phyloP scores from a whole-genome alignment of 2,888 invertebrate genomes.

The Trichogramma evanescens region DNA sequence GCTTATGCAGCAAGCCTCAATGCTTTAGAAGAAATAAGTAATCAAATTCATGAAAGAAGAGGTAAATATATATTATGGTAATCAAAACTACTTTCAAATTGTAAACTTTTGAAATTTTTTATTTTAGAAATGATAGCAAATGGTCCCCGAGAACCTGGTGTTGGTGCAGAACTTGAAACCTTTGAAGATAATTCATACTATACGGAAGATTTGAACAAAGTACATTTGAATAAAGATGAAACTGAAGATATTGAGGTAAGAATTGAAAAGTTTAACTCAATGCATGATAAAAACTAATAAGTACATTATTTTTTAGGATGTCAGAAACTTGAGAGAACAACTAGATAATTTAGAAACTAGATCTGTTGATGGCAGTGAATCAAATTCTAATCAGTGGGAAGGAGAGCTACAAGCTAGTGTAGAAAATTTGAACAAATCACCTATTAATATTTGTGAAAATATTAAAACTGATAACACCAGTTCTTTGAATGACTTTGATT shows the following conservation, averaged over 20 bases:
- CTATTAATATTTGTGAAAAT: constrained; percentile 22
- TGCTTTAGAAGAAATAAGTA: constrained; percentile 82
- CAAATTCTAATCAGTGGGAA: constrained; percentile 67
- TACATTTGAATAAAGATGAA: constrained; percentile 25
- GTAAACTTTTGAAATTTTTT: neutral
- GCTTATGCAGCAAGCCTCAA: constrained; percentile 77
- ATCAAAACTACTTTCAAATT: neutral
- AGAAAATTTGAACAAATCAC: constrained; percentile 63
- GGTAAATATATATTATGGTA: constrained; percentile 48
- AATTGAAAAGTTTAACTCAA: neutral
- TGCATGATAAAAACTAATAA: neutral
- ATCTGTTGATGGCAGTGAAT: constrained; percentile 66
- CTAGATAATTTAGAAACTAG: constrained; percentile 67
- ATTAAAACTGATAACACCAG: constrained; percentile 9
- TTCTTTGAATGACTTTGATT: constrained; percentile 12
- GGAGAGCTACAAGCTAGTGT: constrained; percentile 69
- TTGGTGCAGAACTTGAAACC: constrained; percentile 55
- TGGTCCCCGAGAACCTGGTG: constrained; percentile 59
- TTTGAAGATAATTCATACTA: constrained; percentile 39
- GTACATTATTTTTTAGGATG: constrained; percentile 40
- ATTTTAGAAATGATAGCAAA: constrained; percentile 37
- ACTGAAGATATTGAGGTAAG: constrained; percentile 38
- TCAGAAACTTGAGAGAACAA: constrained; percentile 60
- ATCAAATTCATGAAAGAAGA: constrained; percentile 75
- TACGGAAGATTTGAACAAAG: constrained; percentile 33